Conservation (phyloP, 2,113 vertebrate genomes). For the Danio rerio region DNA sequence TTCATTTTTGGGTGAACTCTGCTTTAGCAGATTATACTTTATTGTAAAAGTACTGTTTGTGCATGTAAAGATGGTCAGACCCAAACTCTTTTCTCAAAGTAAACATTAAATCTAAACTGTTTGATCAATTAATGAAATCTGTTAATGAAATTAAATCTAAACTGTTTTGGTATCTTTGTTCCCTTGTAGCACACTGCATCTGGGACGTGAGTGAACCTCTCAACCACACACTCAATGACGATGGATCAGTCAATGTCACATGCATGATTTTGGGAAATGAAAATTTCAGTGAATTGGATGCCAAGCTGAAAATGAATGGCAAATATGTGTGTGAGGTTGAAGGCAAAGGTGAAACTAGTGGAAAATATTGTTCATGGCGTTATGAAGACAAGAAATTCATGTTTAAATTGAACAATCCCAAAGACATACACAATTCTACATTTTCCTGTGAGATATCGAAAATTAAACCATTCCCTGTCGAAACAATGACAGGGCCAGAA, state of each 20-base stretch:
- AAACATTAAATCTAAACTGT: neutral
- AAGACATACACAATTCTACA: neutral
- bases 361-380: neutral
- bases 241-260: slow-evolving; percentile 31
- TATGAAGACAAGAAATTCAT: neutral
- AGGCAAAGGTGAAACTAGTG: fast-evolving
- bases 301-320: neutral
- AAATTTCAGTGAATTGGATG: neutral
- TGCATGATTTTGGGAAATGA: neutral
- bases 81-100: neutral
- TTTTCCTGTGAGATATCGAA: slow-evolving; percentile 20
- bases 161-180: neutral
- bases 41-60: neutral
- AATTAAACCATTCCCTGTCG: neutral
- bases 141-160: no score
- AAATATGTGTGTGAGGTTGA: neutral
- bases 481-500: fast-evolving
- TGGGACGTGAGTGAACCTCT: neutral
- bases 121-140: slow-evolving; percentile 4
- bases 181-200: neutral
- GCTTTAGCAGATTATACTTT: neutral
- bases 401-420: slow-evolving; percentile 31
- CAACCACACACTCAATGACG: neutral
- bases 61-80: neutral
- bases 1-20: no score